These are phyloP conservation scores for Drosophila pseudoananassae DNA, from an alignment of 1,140 invertebrate species.

Conservation along the genomic window DNA sequence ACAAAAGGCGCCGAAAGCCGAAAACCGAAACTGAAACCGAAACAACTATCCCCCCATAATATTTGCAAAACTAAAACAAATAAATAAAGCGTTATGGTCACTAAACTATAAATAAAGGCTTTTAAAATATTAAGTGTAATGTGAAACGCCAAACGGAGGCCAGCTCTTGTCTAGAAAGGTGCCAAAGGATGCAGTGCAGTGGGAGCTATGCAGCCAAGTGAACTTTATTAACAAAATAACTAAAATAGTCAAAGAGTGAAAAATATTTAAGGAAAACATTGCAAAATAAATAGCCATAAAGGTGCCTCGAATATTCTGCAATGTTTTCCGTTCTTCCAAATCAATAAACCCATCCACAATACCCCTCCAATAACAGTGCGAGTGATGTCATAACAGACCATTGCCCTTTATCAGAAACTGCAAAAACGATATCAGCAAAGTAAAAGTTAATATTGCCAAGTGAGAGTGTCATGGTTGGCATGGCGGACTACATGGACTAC, in stretches of 20 bases:
- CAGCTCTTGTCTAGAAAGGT: constrained; percentile 63
- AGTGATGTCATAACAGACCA: constrained; percentile 54
- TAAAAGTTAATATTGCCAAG: constrained; percentile 42
- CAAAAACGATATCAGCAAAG: constrained; percentile 26
- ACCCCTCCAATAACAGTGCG: constrained; percentile 24
- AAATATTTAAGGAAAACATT: too few species aligned
- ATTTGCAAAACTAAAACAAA: constrained; percentile 30
- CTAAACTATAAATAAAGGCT: constrained; percentile 49
- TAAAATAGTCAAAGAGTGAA: too few species aligned
- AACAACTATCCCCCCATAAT: constrained; percentile 30
- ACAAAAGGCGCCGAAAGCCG: constrained; percentile 59
- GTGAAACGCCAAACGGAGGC: constrained; percentile 21
- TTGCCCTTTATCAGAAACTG: constrained; percentile 56
- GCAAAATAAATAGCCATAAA: constrained; percentile 7
- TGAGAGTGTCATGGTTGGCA: neutral
- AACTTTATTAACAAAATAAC: constrained; percentile 1
- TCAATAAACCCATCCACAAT: constrained; percentile 27
- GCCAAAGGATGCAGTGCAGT: constrained; percentile 22
- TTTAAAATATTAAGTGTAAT: constrained; percentile 3
- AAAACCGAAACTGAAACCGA: constrained; percentile 21
- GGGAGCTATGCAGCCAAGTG: neutral
- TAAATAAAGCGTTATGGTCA: constrained; percentile 38
- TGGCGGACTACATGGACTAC: constrained; percentile 59
- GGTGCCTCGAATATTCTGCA: constrained; percentile 29
- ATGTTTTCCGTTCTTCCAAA: constrained; percentile 19